Evolutionary conservation across 1,140 invertebrate genomes (phyloP).

Genomic region (Orius insidiosus): DNA sequence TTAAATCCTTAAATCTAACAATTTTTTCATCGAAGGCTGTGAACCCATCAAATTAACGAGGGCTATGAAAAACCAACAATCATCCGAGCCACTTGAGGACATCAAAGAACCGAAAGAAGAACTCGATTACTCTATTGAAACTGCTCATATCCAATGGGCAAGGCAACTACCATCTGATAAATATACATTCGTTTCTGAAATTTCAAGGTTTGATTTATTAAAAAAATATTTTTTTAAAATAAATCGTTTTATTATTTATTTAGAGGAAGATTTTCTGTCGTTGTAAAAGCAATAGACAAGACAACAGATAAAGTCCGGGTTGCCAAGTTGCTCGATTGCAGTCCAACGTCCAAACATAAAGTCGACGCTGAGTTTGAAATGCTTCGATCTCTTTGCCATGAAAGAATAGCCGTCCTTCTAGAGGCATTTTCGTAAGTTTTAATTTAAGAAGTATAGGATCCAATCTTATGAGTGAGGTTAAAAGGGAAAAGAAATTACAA

Average conservation of each 20-base stretch:
- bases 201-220: slow-evolving; percentile 30
- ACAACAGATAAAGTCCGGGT: slow-evolving; percentile 50
- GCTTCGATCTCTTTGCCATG: slow-evolving; percentile 61
- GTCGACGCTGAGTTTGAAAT: slow-evolving; percentile 66
- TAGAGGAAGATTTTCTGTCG: slow-evolving; percentile 68
- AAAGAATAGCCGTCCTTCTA: slow-evolving; percentile 58
- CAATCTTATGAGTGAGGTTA: too few relatives aligned
- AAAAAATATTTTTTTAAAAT: too few relatives aligned
- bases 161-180: slow-evolving; percentile 47
- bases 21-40: slow-evolving; percentile 25
- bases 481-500: too few relatives aligned
- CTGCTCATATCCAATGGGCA: slow-evolving; percentile 52
- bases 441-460: too few relatives aligned
- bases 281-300: slow-evolving; percentile 67
- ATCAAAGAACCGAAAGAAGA: slow-evolving; percentile 40
- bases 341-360: slow-evolving; percentile 41
- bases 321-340: slow-evolving; percentile 60
- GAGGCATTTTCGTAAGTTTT: slow-evolving; percentile 45
- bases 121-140: slow-evolving; percentile 57
- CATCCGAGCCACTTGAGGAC: slow-evolving; percentile 54
- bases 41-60: slow-evolving; percentile 53
- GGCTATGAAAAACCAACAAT: slow-evolving; percentile 67
- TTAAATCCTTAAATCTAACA: not conserved
- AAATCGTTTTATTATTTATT: slow-evolving; percentile 9
- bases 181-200: slow-evolving; percentile 68